Conservation (phyloP, 2,888 invertebrate genomes). For the Volucella inanis region DNA sequence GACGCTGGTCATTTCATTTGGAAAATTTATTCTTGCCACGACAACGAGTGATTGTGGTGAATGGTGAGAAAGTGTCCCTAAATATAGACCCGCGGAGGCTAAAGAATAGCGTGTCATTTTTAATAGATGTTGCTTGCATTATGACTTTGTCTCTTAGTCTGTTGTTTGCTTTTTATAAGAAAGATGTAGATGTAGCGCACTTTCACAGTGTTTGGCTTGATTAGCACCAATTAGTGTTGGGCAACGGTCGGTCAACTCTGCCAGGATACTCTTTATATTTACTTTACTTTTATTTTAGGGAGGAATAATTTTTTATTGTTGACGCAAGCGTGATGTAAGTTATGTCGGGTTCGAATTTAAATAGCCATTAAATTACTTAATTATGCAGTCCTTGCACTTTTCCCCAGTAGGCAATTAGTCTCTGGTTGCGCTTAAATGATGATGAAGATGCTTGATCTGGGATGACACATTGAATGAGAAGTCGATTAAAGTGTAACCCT, state of each 20-base stretch:
- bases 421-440: constrained; percentile 24
- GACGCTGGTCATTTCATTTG: constrained; percentile 17
- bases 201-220: constrained; percentile 59
- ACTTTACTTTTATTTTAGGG: not conserved
- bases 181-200: not conserved
- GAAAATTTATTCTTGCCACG: constrained; percentile 44
- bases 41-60: constrained; percentile 30
- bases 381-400: constrained; percentile 42
- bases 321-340: constrained; percentile 4
- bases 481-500: not conserved
- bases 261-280: constrained; percentile 16
- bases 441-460: not conserved
- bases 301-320: not conserved
- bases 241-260: constrained; percentile 24
- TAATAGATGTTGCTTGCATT: constrained; percentile 52
- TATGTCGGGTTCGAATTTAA: constrained; percentile 35
- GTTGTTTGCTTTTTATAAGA: constrained; percentile 4
- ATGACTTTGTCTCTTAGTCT: constrained; percentile 26
- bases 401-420: constrained; percentile 18
- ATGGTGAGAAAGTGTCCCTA: constrained; percentile 46
- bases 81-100: not conserved
- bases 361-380: constrained; percentile 54
- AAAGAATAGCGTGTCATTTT: constrained; percentile 34
- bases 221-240: constrained; percentile 65
- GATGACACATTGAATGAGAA: not conserved